Evolutionary conservation across 2,888 invertebrate species (phyloP), one percentile per base, ranked within the genome.

Genomic region (Seladonia tumulorum): DNA sequence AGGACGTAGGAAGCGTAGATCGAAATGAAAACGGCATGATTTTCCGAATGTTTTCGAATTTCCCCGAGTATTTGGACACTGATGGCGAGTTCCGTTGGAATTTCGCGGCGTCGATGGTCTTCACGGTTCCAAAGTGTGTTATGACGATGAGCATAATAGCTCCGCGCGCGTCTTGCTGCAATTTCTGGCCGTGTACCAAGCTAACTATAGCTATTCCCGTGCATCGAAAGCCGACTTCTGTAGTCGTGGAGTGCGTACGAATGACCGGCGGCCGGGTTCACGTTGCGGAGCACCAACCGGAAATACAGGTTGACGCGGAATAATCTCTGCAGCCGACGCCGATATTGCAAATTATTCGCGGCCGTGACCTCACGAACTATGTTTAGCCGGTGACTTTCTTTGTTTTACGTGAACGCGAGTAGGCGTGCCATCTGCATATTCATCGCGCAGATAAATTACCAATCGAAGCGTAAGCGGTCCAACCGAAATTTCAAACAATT

Each of bases 161-260:
- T 88, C 35, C 57, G 35, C 35, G 89, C 86, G 88, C 85, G 87
- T 73, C 86, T 83, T 86, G 86, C 76, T 85, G 90, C 91, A 91
- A 90, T 90, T 92, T 91, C 90, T 90, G 92, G 92, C 91, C 77
- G 83, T 86, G 87, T 78, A 91, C 90, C 91, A 89, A 88, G 90
- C 93, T 92, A 93, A 93, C 92, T 93, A 91, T 93, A 93, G 92
- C 88, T 73, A 79, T 77, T 57, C 68, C 75, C 68, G 73, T 82
- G 90, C 82, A 83, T 25, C 87, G 85, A 85, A 90, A 57, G 87
- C 84, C 81, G 71, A 81, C 87, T 68, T 29, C 83, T 77, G 73
- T 71, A 79, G 78, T 22, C 73, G 42, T 74, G 83, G 86, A 88
- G 82, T 78, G 79, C 80, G 80, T 83, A 80, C 86, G 90, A 84